phyloP scores from a whole-genome alignment of 2,888 invertebrate genomes.

The Pollenia angustigena region DNA sequence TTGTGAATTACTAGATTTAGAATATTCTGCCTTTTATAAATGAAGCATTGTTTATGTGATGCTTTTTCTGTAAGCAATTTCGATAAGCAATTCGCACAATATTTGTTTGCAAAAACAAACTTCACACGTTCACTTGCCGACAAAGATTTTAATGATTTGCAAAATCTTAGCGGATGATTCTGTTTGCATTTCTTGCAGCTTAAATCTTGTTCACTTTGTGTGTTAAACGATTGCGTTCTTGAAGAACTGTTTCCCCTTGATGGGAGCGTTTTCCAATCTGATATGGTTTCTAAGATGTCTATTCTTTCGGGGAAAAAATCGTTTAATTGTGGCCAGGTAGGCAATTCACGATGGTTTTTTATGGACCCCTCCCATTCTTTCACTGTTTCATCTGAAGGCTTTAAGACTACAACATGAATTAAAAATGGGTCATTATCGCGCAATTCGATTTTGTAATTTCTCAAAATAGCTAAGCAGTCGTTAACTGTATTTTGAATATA shows the following conservation, averaged over 20 bases:
- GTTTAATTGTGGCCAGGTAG: conserved; percentile 19
- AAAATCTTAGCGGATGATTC: conserved; percentile 18
- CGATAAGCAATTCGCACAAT: not conserved
- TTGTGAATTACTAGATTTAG: not conserved
- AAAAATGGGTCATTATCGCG: not conserved
- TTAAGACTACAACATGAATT: not conserved
- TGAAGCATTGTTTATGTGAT: not conserved
- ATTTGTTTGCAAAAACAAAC: too few relatives aligned
- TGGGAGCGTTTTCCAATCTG: not conserved
- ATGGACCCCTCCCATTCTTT: conserved; percentile 35
- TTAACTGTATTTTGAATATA: not conserved
- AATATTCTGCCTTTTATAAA: not conserved
- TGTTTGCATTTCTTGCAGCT: conserved; percentile 36
- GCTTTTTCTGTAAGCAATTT: not conserved
- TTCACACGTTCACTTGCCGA: too few relatives aligned
- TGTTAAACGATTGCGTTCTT: too few relatives aligned
- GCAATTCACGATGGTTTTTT: conserved; percentile 27
- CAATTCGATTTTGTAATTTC: not conserved
- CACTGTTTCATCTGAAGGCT: conserved; percentile 17
- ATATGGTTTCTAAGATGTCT: conserved; percentile 34
- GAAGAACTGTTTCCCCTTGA: not conserved
- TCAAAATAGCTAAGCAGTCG: not conserved
- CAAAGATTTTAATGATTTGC: conserved; percentile 23
- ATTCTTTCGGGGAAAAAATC: conserved; percentile 24
- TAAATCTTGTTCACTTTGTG: not conserved